phyloP scores from a whole-genome alignment of 2,888 invertebrate species.

The Allygus modestus region DNA sequence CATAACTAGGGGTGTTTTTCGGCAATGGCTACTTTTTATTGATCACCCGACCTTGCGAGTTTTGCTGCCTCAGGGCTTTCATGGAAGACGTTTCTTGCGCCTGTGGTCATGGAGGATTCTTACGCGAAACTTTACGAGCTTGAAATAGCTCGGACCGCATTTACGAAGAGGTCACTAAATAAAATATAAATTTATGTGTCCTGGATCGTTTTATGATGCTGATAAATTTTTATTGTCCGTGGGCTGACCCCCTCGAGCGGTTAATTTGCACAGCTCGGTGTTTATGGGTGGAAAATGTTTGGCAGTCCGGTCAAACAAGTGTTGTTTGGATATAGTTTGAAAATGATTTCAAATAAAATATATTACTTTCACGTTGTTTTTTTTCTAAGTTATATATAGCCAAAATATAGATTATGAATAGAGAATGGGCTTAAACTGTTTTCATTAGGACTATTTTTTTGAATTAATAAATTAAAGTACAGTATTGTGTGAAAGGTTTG shows the following conservation, averaged over 20 bases:
- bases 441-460: no score
- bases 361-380: no score
- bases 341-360: no score
- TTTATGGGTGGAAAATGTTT: not conserved
- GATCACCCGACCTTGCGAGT: not conserved
- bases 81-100: not conserved
- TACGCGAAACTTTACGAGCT: not conserved
- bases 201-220: conserved; percentile 15
- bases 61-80: not conserved
- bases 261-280: not conserved
- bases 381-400: no score
- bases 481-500: no score
- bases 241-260: not conserved
- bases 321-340: not conserved
- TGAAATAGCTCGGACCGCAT: not conserved
- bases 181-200: conserved; percentile 35
- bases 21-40: conserved; percentile 1
- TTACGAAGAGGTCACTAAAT: not conserved
- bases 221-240: conserved; percentile 38
- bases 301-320: not conserved
- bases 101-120: not conserved
- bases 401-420: no score
- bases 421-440: no score
- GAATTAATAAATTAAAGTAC: no score
- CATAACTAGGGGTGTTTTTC: not conserved